These are phyloP conservation scores for rat (Rattus norvegicus) DNA, from an alignment of 2,113 vertebrate genomes.

Conservation along the genomic window GRCr8 NC_086039.1:28537001-28537500, in stretches of 20 bases:
- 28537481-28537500: constrained; percentile 62
- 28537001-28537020: too few species aligned
- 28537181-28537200: constrained; percentile 30
- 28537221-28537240: constrained; percentile 70
- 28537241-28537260: constrained; percentile 72
- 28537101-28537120: background rate
- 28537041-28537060: background rate
- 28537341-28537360: constrained; percentile 65
- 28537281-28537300: constrained; percentile 68
- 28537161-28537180: constrained; percentile 51
- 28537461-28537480: constrained; percentile 56
- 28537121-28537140: background rate
- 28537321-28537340: constrained; percentile 18
- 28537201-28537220: constrained; percentile 59
- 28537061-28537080: background rate
- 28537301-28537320: constrained; percentile 63
- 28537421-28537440: constrained; percentile 64
- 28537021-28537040: background rate
- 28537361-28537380: constrained; percentile 62
- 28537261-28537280: constrained; percentile 78
- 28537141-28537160: constrained; percentile 53
- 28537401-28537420: constrained; percentile 61
- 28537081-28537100: background rate
- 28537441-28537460: constrained; percentile 43
- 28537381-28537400: constrained; percentile 65